phyloP scores from a whole-genome alignment of 2,797 vertebrate species.

The Tenualosa thibaudeaui region DNA sequence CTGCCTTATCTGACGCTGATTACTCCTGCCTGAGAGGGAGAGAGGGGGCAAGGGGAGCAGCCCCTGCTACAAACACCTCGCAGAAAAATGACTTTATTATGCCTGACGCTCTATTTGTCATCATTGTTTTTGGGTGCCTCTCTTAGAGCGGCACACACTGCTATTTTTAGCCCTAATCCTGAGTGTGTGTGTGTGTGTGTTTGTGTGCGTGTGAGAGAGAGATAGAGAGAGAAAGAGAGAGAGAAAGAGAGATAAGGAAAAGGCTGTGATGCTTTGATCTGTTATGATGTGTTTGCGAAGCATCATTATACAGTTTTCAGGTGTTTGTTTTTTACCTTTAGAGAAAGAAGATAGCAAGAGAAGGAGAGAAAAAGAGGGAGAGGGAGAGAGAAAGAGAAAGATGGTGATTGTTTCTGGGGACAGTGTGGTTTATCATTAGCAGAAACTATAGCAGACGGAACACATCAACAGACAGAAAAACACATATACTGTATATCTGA shows the following conservation, averaged over 20 bases:
- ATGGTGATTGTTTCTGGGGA: too few relatives aligned
- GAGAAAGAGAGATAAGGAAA: not conserved
- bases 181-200: not conserved
- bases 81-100: slow-evolving; percentile 58
- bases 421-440: too few relatives aligned
- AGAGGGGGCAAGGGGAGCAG: slow-evolving; percentile 40
- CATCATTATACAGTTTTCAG: not conserved
- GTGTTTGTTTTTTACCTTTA: not conserved
- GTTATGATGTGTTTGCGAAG: not conserved
- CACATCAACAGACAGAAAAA: too few relatives aligned
- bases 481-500: too few relatives aligned
- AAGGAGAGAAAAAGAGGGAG: too few relatives aligned
- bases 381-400: too few relatives aligned
- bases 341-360: not conserved
- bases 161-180: not conserved
- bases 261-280: too few relatives aligned
- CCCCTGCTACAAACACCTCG: slow-evolving; percentile 54
- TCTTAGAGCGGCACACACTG: too few relatives aligned
- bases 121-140: slow-evolving; percentile 38
- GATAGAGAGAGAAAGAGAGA: too few relatives aligned
- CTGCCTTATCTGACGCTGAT: slow-evolving; percentile 66
- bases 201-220: not conserved
- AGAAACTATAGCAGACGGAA: too few relatives aligned
- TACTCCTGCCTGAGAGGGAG: slow-evolving; percentile 57
- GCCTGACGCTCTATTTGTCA: slow-evolving; percentile 45